Evolutionary conservation across 2,113 vertebrate species (phyloP), one percentile per base, ranked within the genome.

Genomic region (Geothlypis trichas): DNA sequence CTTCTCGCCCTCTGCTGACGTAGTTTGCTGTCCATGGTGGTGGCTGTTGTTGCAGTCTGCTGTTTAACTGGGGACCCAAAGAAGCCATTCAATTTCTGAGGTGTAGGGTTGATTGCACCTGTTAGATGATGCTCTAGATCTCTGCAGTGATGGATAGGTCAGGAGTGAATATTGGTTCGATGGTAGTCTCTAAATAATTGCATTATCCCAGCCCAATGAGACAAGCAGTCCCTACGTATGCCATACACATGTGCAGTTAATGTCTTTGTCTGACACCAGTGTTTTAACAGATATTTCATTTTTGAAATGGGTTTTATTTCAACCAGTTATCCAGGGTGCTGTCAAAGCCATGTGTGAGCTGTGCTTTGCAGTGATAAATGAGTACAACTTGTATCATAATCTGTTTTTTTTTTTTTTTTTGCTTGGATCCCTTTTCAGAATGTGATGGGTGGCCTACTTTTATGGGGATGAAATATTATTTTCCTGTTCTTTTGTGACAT

Each of bases 391-490:
- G 73, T 93, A 84, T 89, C 78, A 84, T 96, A 97, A 94, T 85
- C 71, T 54, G 55, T 91, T 95, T 94, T 18, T 13, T 94, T 91
- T 95, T 94, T 18, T 13, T 94, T 96, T 89, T 87, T 91, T 87
- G 15, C 83, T 58, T 94, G 58, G 37, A 71, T 91, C 81, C 30
- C 63, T 89, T 73, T 94, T 91, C 59, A 84, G 84, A 95, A 87
- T 95, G 71, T 93, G 96, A 97, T 77, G 84, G 86, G 76, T 97
- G 97, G 94, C 97, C 97, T 98, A 98, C 63, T 98, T 98, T 74
- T 94, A 27, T 49, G 66, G 49, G 39, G 82, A 95, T 98, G 97
- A 98, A 98, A 96, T 98, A 98, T 97, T 92, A 85, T 90, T 96
- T 98, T 97, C 78, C 89, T 84, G 35, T 95, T 96, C 81, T 84